phyloP scores from a whole-genome alignment of 2,113 vertebrate genomes.

The Vulpes vulpes region DNA sequence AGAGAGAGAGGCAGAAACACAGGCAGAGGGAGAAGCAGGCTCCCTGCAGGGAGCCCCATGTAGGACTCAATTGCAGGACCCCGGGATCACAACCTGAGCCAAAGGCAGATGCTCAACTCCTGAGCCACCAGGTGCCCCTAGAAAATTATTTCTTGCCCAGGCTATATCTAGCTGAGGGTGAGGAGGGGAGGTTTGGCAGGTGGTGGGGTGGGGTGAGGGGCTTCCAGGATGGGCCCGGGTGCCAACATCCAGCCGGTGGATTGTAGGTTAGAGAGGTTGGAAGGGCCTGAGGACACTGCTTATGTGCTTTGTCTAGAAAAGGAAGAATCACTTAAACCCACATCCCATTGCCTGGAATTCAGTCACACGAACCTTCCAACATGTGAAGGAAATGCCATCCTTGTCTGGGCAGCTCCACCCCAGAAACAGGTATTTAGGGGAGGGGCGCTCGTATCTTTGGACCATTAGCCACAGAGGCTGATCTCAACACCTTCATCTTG shows the following conservation, averaged over 20 bases:
- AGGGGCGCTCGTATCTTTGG: neutral
- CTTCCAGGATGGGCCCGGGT: neutral
- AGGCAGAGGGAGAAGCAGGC: no score
- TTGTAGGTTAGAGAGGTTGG: neutral
- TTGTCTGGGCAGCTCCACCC: neutral
- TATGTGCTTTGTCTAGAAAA: neutral
- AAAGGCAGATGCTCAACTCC: no score
- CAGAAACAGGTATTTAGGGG: neutral
- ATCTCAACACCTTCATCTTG: neutral
- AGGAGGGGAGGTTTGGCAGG: no score
- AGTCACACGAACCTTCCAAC: neutral
- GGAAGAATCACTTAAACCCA: neutral
- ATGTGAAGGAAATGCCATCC: neutral
- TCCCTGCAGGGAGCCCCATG: no score
- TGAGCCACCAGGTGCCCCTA: no score
- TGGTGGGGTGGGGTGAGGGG: no score
- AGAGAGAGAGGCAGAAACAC: no score
- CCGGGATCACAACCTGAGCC: no score
- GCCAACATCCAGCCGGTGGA: neutral
- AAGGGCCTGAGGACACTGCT: neutral
- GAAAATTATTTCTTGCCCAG: slow-evolving; percentile 13
- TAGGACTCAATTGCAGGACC: no score
- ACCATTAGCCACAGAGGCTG: neutral
- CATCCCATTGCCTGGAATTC: neutral
- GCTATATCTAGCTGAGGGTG: neutral